Percentiles rank a stretch among this genome's conserved stretches.
Evolutionary conservation across 2,888 invertebrate genomes (phyloP).

Genomic region (Cordilura impudica): DNA sequence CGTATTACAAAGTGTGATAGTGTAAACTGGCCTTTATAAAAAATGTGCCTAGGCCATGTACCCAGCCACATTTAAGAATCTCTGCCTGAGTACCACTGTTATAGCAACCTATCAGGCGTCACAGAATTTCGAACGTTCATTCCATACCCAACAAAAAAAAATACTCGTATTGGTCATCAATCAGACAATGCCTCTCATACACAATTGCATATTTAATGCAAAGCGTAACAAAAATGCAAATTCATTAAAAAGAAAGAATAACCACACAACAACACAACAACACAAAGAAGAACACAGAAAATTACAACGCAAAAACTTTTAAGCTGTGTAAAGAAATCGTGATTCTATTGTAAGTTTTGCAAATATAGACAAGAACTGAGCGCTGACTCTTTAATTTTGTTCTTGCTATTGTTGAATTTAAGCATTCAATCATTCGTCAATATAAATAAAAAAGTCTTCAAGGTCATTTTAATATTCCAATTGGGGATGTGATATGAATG

Average conservation of each 20-base stretch:
- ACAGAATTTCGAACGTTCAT: neutral
- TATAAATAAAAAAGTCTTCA: too few species aligned
- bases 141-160: neutral
- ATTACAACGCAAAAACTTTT: neutral
- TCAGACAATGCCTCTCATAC: neutral
- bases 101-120: neutral
- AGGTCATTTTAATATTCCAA: slow-evolving; percentile 62
- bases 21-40: too few species aligned
- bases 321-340: slow-evolving; percentile 39
- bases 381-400: neutral
- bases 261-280: too few species aligned
- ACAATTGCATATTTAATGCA: slow-evolving; percentile 22
- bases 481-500: slow-evolving; percentile 46
- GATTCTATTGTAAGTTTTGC: slow-evolving; percentile 46
- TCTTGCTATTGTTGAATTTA: neutral
- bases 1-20: too few species aligned
- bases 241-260: slow-evolving; percentile 36
- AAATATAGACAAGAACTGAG: neutral
- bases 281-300: neutral
- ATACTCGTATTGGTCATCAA: neutral
- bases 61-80: too few species aligned
- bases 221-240: slow-evolving; percentile 49
- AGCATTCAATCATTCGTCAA: slow-evolving; percentile 62
- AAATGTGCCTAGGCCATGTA: too few species aligned
- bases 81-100: too few species aligned